These are phyloP conservation scores for Myoxocephalus aenaeus DNA, from an alignment of 2,797 vertebrate species.

Conservation along the genomic window DNA sequence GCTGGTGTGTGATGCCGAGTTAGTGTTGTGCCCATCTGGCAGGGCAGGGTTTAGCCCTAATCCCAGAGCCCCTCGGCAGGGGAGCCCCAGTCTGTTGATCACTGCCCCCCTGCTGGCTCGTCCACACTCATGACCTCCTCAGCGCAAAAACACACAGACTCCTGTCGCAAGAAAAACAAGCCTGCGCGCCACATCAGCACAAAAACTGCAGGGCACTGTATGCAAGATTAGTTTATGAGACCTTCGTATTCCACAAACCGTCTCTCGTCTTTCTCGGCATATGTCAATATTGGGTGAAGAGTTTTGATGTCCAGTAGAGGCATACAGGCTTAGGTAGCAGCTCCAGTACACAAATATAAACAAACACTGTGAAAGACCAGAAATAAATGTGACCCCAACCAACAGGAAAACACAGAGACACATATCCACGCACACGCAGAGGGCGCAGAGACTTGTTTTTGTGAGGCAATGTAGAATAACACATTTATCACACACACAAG, in stretches of 20 bases:
- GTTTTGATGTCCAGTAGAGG: conserved; percentile 29
- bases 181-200: conserved; percentile 47
- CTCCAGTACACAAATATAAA: conserved; percentile 49
- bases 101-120: conserved; percentile 88
- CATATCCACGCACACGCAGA: conserved; percentile 56
- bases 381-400: conserved; percentile 59
- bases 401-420: conserved; percentile 38
- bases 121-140: conserved; percentile 69
- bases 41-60: conserved; percentile 94
- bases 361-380: conserved; percentile 44
- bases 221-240: conserved; percentile 13
- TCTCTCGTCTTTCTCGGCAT: conserved; percentile 22
- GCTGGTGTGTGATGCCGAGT: conserved; percentile 64
- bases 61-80: conserved; percentile 94
- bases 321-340: conserved; percentile 35
- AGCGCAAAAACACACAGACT: conserved; percentile 51
- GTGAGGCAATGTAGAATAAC: conserved; percentile 68
- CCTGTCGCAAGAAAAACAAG: conserved; percentile 56
- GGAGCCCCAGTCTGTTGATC: conserved; percentile 94
- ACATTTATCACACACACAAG: conserved; percentile 77
- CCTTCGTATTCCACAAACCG: conserved; percentile 35
- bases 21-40: conserved; percentile 91
- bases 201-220: conserved; percentile 11
- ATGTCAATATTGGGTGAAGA: conserved; percentile 42
- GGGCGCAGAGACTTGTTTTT: conserved; percentile 59